Percentiles rank a stretch among this genome's conserved stretches.
phyloP scores from a whole-genome alignment of 1,140 invertebrate species.

The Watersipora subatra region DNA sequence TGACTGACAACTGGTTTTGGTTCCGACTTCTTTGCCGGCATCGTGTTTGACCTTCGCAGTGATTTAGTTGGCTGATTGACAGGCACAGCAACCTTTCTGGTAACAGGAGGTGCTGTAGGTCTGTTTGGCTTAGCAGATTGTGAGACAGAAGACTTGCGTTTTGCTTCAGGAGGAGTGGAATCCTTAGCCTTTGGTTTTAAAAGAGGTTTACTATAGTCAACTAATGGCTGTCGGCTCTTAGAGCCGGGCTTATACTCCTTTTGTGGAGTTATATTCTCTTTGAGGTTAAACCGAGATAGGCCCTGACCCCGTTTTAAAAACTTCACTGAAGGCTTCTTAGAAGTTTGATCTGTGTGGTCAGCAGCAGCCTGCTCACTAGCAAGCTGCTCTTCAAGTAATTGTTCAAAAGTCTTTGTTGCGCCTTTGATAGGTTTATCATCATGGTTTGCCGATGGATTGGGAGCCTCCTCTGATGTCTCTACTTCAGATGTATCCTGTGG shows the following conservation, averaged over 20 bases:
- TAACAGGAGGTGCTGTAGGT: background rate
- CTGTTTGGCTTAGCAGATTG: background rate
- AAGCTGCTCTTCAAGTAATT: conserved; percentile 30
- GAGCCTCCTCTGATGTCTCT: background rate
- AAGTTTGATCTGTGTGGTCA: background rate
- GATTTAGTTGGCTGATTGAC: background rate
- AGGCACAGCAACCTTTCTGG: background rate
- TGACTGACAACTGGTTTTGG: background rate
- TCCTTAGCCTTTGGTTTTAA: background rate
- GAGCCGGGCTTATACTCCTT: background rate
- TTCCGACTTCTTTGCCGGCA: background rate
- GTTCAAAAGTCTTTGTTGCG: conserved; percentile 27
- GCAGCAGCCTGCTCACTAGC: background rate
- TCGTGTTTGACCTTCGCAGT: background rate
- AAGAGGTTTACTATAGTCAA: background rate
- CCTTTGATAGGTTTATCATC: background rate
- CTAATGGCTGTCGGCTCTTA: background rate
- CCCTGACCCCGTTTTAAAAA: background rate
- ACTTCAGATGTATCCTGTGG: too few relatives aligned
- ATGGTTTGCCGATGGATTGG: background rate
- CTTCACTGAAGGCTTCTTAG: background rate
- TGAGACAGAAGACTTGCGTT: background rate
- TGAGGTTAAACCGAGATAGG: background rate
- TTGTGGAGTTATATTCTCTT: background rate
- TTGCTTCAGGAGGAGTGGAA: background rate